A percentile compares a stretch with the other conserved stretches of the same genome.
Evolutionary conservation across 2,888 invertebrate species (phyloP).

Genomic region (Luffia ferchaultella): DNA sequence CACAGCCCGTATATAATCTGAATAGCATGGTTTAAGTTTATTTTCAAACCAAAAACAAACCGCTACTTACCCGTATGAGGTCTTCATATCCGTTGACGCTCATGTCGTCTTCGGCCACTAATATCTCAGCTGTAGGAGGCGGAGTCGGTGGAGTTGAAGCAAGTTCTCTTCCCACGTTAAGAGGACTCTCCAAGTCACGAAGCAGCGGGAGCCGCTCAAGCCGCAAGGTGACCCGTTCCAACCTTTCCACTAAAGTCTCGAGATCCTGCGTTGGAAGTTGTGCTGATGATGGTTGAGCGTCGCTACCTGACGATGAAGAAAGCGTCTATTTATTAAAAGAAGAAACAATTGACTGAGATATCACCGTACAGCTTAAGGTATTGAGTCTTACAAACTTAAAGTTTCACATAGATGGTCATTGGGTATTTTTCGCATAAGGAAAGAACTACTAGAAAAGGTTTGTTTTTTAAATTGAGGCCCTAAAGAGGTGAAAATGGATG

Average conservation of each 20-base stretch:
- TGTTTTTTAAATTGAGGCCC: no score
- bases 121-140: slow-evolving; percentile 21
- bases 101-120: slow-evolving; percentile 60
- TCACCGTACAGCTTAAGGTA: no score
- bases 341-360: slow-evolving; percentile 2
- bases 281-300: slow-evolving; percentile 42
- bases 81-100: slow-evolving; percentile 80
- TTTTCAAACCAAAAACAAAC: no score
- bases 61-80: slow-evolving; percentile 63
- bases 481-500: no score
- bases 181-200: slow-evolving; percentile 19
- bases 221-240: slow-evolving; percentile 78
- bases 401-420: no score
- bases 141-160: slow-evolving; percentile 31
- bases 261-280: slow-evolving; percentile 62
- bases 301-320: slow-evolving; percentile 38
- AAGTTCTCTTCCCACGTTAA: slow-evolving; percentile 32
- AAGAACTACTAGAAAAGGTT: no score
- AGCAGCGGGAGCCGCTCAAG: slow-evolving; percentile 67
- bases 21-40: no score
- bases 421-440: no score
- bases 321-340: slow-evolving; percentile 1
- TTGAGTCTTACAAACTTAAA: no score
- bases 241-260: slow-evolving; percentile 73
- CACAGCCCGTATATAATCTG: no score